Base-by-base conservation (phyloP, 2,888 invertebrate species). In the Catocala sponsa region DNA sequence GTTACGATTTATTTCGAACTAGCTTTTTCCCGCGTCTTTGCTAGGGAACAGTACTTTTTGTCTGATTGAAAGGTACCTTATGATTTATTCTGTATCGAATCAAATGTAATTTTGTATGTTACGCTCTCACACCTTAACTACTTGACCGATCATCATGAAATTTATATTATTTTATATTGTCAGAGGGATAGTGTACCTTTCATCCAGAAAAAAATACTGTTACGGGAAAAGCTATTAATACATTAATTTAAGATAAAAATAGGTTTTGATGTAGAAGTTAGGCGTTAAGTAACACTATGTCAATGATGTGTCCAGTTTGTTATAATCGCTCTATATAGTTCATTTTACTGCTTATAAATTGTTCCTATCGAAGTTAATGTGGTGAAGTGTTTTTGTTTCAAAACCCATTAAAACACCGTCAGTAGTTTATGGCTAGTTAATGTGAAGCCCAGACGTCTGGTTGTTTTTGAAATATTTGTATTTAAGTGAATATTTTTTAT, bases 281-380 rank as follows among this genome's bases (percentile, higher is more conserved):
- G 52, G 47, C 47, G 48, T 41, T 48, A 32, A 13, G 11, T 12
- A 42, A 13, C 13, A 53, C 11, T 6, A 10, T 12, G 10, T 48
- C 13, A 47, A 42, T 15, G 13, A 9, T 9, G 7, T 15, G 15
- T 53, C 33, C n/a, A 7, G 4, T 53, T 43, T 53, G 47, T 53
- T 47, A 33, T 42, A 42, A 5, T n/a, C 48, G 35, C 4, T 59
- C 59, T 53, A 32, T 42, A n/a, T 9, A 52, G 13, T 53, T 4
- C 49, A 15, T 54, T 73, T 76, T 63, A 74, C 65, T 61, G 59
- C 56, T 68, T 71, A 60, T 68, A 68, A 75, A 77, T 71, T 65
- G 74, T 71, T 62, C 51, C 32, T 64, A 77, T 71, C 63, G 71
- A 41, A 9, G 71, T 63, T 65, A 73, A 76, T 64, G 44, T 12